These are phyloP conservation scores for Chroicocephalus ridibundus DNA, from an alignment of 2,113 vertebrate genomes.

Conservation along the genomic window DNA sequence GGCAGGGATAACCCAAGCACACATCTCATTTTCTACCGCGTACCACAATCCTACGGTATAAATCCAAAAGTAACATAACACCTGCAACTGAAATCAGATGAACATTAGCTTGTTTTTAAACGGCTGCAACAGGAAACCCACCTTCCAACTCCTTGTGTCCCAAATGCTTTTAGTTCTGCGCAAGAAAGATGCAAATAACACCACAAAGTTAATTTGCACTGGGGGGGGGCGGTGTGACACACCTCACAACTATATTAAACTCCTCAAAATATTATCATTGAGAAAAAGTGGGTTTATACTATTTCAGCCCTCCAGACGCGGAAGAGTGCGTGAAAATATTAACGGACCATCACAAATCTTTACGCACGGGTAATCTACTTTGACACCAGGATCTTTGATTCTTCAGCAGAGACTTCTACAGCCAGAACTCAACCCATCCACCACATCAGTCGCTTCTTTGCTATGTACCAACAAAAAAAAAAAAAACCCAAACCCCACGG, in stretches of 20 bases:
- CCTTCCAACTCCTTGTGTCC: rapidly evolving
- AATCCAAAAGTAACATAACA: background rate
- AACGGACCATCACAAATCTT: background rate
- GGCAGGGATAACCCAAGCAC: background rate
- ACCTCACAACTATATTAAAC: background rate
- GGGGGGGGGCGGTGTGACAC: too few relatives aligned
- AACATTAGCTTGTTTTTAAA: background rate
- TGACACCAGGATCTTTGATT: background rate
- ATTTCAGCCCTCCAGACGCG: background rate
- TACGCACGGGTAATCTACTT: background rate
- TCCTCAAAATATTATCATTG: background rate
- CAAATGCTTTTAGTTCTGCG: background rate
- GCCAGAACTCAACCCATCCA: background rate
- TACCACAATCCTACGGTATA: background rate
- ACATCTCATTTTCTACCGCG: too few relatives aligned
- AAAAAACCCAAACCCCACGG: rapidly evolving
- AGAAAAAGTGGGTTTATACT: background rate
- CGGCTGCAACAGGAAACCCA: background rate
- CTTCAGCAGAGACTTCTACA: background rate
- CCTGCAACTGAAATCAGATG: background rate
- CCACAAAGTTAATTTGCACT: background rate
- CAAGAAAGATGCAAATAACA: background rate
- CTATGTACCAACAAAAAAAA: background rate
- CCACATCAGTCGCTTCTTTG: rapidly evolving
- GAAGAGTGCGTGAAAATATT: rapidly evolving